phyloP scores from a whole-genome alignment of 2,797 vertebrate genomes.

The Apogon hyalosoma region DNA sequence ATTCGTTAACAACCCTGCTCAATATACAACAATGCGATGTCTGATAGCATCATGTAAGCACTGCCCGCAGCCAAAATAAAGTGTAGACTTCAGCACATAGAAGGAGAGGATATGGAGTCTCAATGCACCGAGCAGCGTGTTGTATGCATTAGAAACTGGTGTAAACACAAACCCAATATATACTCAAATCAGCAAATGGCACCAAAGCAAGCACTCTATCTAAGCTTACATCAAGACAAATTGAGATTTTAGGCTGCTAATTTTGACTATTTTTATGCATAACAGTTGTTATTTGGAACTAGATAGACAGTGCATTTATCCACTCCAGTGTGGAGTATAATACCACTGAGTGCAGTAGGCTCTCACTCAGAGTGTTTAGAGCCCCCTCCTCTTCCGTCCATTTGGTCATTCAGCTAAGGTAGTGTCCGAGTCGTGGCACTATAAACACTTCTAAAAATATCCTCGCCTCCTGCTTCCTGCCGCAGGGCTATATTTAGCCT shows the following conservation, averaged over 20 bases:
- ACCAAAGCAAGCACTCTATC: slow-evolving; percentile 42
- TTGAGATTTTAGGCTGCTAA: slow-evolving; percentile 24
- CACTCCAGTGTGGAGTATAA: slow-evolving; percentile 44
- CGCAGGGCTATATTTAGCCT: slow-evolving; percentile 83
- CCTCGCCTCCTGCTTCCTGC: slow-evolving; percentile 68
- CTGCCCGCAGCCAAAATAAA: slow-evolving; percentile 55
- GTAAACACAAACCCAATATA: slow-evolving; percentile 51
- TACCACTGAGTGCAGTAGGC: slow-evolving; percentile 62
- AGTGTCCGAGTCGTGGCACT: slow-evolving; percentile 57
- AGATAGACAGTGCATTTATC: slow-evolving; percentile 29
- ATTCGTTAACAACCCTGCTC: slow-evolving; percentile 37
- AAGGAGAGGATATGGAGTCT: slow-evolving; percentile 21
- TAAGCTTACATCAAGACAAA: slow-evolving; percentile 46
- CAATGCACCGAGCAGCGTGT: slow-evolving; percentile 19
- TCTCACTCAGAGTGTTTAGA: slow-evolving; percentile 38
- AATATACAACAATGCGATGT: slow-evolving; percentile 51
- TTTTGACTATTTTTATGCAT: slow-evolving; percentile 53
- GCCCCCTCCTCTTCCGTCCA: slow-evolving; percentile 11
- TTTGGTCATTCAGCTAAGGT: slow-evolving; percentile 70
- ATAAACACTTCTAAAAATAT: slow-evolving; percentile 86
- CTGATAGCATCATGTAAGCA: slow-evolving; percentile 54
- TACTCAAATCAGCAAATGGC: slow-evolving; percentile 49
- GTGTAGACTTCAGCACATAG: slow-evolving; percentile 38
- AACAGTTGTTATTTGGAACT: slow-evolving; percentile 45
- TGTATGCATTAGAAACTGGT: slow-evolving; percentile 48